Evolutionary conservation across 1,140 invertebrate species (phyloP).

Genomic region (Artemia franciscana): DNA sequence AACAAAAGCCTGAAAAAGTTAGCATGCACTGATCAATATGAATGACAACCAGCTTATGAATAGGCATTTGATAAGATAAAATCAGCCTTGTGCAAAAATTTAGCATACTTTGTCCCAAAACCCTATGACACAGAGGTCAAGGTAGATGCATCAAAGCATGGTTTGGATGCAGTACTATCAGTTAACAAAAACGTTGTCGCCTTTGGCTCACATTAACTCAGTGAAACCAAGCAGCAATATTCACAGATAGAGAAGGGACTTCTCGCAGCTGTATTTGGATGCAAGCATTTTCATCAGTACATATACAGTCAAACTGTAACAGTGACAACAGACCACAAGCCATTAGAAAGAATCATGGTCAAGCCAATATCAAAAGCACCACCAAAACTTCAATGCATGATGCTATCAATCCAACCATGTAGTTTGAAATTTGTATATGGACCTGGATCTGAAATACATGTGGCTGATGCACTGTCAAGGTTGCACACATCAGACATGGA

Average conservation of each 20-base stretch:
- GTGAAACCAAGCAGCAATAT: no score
- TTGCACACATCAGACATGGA: no score
- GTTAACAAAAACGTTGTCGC: constrained; percentile 12
- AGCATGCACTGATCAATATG: neutral
- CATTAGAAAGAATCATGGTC: constrained; percentile 17
- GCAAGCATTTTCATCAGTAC: constrained; percentile 14
- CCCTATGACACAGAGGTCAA: constrained; percentile 15
- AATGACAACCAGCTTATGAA: neutral
- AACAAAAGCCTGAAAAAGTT: neutral
- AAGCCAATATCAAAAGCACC: neutral
- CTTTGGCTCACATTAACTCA: constrained; percentile 16
- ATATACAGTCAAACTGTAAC: neutral
- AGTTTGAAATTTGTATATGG: no score
- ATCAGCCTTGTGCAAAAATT: constrained; percentile 4
- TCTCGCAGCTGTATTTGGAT: constrained; percentile 14
- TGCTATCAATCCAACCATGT: no score
- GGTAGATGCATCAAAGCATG: constrained; percentile 19
- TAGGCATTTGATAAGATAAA: neutral
- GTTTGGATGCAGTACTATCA: constrained; percentile 19
- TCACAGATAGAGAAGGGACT: constrained; percentile 18
- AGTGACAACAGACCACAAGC: constrained; percentile 23
- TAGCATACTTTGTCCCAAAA: constrained; percentile 16
- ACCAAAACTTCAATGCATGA: no score
- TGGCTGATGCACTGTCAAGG: no score
- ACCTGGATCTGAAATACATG: no score